Base-by-base conservation (phyloP, 2,113 vertebrate species). In the Illadopsis cleaveri region DNA sequence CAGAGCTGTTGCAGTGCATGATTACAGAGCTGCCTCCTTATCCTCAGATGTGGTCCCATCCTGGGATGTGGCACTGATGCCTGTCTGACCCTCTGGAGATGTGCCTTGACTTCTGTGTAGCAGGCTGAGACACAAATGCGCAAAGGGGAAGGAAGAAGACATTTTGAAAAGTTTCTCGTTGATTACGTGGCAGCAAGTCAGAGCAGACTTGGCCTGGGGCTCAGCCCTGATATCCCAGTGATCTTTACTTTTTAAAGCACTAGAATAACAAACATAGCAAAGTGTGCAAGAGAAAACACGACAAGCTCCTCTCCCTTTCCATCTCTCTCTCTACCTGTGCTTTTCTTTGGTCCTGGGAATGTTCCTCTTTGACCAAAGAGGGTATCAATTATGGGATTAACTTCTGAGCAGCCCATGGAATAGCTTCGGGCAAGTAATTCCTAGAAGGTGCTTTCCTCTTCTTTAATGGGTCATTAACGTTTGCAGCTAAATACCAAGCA, bases 331-430 rank as follows among this genome's bases (percentile, higher is more conserved):
- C 64, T 92, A 40, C n/a, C 22, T 73, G 28, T 80, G 58, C 54
- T 92, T 95, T 77, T 38, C 37, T 89, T 89, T 60, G 14, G 82
- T 77, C 37, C 51, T 47, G 42, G 30, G 38, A 90, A 62, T 35
- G 44, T 54, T 96, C 27, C 27, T 78, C 44, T 92, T 81, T 2
- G 3, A 33, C 58, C 53, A 48, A 56, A 86, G 51, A 73, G 28
- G 12, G 14, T 58, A 51, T 62, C 70, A 92, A 65, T 42, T 9
- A 62, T 27, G 47, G 61, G 71, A 86, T 88, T 96, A 42, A 62
- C 38, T 95, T 92, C 38, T 86, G n/a, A 97, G 54, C 70, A 73
- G 57, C 53, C 61, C 15, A 0, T 31, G 33, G 73, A 91, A 53
- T 65, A 82, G 66, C 75, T 27, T 8, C 31, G 30, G 64, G 86